These are phyloP conservation scores for Belgica antarctica DNA, from an alignment of 2,888 invertebrate species.

Conservation along the genomic window DNA sequence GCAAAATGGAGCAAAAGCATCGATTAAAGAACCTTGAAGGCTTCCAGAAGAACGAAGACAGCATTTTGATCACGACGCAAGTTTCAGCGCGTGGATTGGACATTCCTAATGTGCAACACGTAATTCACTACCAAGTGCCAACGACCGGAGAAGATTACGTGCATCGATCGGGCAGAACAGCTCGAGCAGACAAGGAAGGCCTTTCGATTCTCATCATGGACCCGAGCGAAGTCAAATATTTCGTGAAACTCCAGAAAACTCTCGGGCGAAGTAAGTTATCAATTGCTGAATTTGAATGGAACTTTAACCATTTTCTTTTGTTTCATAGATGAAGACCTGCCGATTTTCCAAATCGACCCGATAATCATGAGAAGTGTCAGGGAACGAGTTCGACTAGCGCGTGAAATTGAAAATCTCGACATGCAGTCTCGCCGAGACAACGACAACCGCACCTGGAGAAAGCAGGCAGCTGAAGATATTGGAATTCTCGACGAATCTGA, in stretches of 20 bases:
- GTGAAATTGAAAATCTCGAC: slow-evolving; percentile 76
- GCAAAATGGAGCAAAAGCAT: slow-evolving; percentile 91
- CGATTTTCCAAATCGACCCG: slow-evolving; percentile 74
- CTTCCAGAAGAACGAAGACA: slow-evolving; percentile 69
- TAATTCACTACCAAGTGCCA: slow-evolving; percentile 95
- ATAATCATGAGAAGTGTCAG: slow-evolving; percentile 58
- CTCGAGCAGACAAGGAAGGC: slow-evolving; percentile 83
- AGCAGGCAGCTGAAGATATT: slow-evolving; percentile 82
- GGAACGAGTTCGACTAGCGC: slow-evolving; percentile 71
- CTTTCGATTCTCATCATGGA: slow-evolving; percentile 90
- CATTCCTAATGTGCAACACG: slow-evolving; percentile 89
- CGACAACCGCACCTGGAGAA: slow-evolving; percentile 78
- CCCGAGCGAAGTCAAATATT: slow-evolving; percentile 77
- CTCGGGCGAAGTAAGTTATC: slow-evolving; percentile 76
- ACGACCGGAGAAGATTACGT: slow-evolving; percentile 94
- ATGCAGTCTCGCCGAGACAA: slow-evolving; percentile 63
- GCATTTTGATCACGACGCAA: slow-evolving; percentile 88
- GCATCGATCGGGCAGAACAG: slow-evolving; percentile 95
- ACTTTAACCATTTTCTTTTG: no score
- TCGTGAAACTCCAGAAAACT: slow-evolving; percentile 76
- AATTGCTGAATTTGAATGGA: no score
- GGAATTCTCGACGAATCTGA: slow-evolving; percentile 86
- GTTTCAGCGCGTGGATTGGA: slow-evolving; percentile 97
- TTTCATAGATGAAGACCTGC: slow-evolving; percentile 83
- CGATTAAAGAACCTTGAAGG: slow-evolving; percentile 89